phyloP scores from a whole-genome alignment of 2,113 vertebrate genomes.

The Mungos mungo region DNA sequence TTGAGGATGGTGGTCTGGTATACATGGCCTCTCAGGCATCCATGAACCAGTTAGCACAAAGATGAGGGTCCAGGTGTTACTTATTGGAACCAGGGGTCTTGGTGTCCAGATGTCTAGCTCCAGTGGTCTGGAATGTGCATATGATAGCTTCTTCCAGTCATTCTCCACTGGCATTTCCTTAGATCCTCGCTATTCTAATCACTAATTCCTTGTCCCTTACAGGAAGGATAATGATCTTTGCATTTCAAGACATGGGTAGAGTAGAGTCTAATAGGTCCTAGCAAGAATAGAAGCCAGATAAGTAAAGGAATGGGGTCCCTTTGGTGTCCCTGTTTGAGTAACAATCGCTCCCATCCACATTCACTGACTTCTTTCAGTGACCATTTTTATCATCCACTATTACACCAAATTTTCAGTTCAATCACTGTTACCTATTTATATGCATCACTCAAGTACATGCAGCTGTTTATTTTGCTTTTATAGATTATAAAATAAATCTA shows the following conservation, averaged over 20 bases:
- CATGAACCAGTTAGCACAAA: neutral
- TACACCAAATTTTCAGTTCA: neutral
- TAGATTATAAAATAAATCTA: neutral
- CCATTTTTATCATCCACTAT: neutral
- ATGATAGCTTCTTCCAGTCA: neutral
- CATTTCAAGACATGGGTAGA: neutral
- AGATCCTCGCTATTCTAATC: neutral
- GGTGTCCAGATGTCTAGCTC: neutral
- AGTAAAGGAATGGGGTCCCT: neutral
- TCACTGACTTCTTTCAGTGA: neutral
- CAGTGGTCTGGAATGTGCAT: neutral
- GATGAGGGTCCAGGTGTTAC: neutral
- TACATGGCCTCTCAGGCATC: neutral
- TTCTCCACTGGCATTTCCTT: neutral
- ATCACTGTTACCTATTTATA: neutral
- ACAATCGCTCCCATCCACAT: fast-evolving
- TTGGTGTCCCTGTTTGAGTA: neutral
- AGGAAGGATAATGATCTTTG: neutral
- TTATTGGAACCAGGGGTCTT: neutral
- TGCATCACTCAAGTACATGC: neutral
- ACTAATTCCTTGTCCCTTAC: neutral
- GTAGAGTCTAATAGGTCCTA: neutral
- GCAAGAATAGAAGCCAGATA: neutral
- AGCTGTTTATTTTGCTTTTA: neutral
- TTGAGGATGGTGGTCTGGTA: neutral